Conservation (phyloP, 2,888 invertebrate genomes). For the Spodoptera picta region DNA sequence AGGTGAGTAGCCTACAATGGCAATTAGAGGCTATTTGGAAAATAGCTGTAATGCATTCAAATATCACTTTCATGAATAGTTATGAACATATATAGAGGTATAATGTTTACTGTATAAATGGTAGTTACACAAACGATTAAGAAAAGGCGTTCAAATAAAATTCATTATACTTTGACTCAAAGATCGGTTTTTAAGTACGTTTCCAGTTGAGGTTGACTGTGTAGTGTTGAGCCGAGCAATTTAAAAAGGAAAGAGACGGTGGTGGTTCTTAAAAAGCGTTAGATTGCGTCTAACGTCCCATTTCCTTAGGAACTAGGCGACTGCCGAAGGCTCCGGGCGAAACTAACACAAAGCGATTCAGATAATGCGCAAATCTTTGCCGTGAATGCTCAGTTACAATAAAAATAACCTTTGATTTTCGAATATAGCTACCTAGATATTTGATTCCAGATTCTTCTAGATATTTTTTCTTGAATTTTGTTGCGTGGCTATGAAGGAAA, state of each 20-base stretch:
- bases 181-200: slow-evolving; percentile 21
- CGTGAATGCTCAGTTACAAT: slow-evolving; percentile 20
- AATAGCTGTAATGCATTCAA: too few species aligned
- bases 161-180: slow-evolving; percentile 30
- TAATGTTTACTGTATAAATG: too few species aligned
- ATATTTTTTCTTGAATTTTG: too few species aligned
- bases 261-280: slow-evolving; percentile 60
- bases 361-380: slow-evolving; percentile 45
- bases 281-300: slow-evolving; percentile 63
- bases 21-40: too few species aligned
- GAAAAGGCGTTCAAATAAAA: slow-evolving; percentile 8
- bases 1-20: too few species aligned
- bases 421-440: not conserved
- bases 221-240: slow-evolving; percentile 40
- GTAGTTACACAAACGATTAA: too few species aligned
- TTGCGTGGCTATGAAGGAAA: too few species aligned
- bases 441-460: slow-evolving; percentile 18
- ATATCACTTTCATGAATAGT: too few species aligned
- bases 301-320: slow-evolving; percentile 60
- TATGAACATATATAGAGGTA: too few species aligned
- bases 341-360: slow-evolving; percentile 55
- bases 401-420: slow-evolving; percentile 27
- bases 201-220: slow-evolving; percentile 22
- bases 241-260: slow-evolving; percentile 55
- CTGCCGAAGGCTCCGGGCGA: slow-evolving; percentile 53